Percentiles rank a stretch among this genome's conserved stretches.
phyloP scores from a whole-genome alignment of 2,113 vertebrate genomes.

The Antechinus flavipes region DNA sequence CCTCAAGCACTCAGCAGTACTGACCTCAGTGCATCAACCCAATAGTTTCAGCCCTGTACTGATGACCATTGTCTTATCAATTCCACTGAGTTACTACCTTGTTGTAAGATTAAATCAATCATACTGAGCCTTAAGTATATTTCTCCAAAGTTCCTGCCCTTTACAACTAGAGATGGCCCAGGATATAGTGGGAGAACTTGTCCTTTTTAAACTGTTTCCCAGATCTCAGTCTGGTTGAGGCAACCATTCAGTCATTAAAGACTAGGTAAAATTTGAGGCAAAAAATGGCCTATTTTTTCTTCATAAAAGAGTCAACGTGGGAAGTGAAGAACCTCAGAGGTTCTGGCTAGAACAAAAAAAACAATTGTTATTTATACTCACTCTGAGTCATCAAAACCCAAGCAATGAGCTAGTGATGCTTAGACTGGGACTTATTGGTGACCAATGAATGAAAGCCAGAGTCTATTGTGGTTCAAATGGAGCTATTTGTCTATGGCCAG shows the following conservation, averaged over 20 bases:
- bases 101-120: no score
- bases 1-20: no score
- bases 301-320: neutral
- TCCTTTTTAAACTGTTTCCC: neutral
- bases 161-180: neutral
- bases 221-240: neutral
- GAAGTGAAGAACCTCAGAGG: neutral
- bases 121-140: no score
- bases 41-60: no score
- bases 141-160: no score
- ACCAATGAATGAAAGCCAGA: neutral
- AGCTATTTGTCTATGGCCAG: neutral
- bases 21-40: no score
- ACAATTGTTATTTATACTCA: neutral
- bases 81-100: no score
- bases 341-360: neutral
- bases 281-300: neutral
- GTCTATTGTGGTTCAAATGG: neutral
- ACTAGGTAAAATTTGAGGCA: neutral
- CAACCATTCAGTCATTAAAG: neutral
- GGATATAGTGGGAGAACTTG: neutral
- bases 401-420: neutral
- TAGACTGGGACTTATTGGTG: neutral
- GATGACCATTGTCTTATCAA: no score
- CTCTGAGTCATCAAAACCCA: neutral